Percentiles rank a stretch among this genome's conserved stretches.
Evolutionary conservation across 2,797 vertebrate genomes (phyloP).

Genomic region (Pseudochirops cupreus): DNA sequence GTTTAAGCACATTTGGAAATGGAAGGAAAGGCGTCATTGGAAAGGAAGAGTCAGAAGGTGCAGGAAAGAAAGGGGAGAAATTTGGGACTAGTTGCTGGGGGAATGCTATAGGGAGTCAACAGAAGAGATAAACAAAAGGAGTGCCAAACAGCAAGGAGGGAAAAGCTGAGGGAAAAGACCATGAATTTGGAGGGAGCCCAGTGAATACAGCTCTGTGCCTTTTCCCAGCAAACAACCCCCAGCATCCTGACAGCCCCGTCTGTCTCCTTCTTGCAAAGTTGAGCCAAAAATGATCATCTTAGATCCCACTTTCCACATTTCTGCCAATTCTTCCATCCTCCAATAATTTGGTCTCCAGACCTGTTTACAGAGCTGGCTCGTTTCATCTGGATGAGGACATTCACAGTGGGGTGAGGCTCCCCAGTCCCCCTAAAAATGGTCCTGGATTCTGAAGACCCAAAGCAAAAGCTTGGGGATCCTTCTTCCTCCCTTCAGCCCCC

Average conservation of each 20-base stretch:
- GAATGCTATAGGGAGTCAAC: constrained; percentile 10
- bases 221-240: background rate
- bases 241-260: background rate
- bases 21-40: background rate
- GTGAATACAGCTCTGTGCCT: background rate
- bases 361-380: background rate
- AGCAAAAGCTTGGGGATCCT: background rate
- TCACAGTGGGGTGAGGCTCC: background rate
- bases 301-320: background rate
- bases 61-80: background rate
- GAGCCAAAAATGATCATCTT: background rate
- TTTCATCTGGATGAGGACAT: background rate
- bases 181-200: background rate
- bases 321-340: background rate
- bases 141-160: background rate
- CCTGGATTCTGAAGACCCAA: background rate
- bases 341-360: background rate
- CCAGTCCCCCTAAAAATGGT: background rate
- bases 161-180: background rate
- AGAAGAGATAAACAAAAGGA: background rate
- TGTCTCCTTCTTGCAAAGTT: background rate
- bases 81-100: background rate
- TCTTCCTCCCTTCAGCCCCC: background rate
- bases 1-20: background rate
- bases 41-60: background rate